These are phyloP conservation scores for Choristoneura fumiferana DNA, from an alignment of 1,140 invertebrate genomes.

Conservation along the genomic window DNA sequence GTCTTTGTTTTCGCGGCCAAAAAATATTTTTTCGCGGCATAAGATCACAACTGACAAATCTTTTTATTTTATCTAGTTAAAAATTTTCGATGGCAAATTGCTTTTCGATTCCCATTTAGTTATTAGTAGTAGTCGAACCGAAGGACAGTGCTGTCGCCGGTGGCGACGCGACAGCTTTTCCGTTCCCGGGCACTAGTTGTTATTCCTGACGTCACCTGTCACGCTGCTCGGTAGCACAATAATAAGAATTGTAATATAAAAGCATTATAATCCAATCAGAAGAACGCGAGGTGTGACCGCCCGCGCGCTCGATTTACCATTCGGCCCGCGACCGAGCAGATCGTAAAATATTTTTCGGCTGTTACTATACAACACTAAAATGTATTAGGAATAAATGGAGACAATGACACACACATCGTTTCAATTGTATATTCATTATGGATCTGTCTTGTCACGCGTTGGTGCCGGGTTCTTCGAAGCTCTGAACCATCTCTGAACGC, in stretches of 20 bases:
- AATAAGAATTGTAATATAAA: slow-evolving; percentile 74
- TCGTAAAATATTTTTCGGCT: slow-evolving; percentile 69
- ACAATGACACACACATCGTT: slow-evolving; percentile 41
- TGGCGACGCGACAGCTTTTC: slow-evolving; percentile 33
- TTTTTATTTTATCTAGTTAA: no score
- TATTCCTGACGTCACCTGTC: slow-evolving; percentile 59
- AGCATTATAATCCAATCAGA: slow-evolving; percentile 74
- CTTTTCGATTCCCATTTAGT: no score
- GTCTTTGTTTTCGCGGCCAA: no score
- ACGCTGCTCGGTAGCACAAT: slow-evolving; percentile 55
- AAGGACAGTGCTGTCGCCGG: no score
- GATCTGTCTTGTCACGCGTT: no score
- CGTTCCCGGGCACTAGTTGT: slow-evolving; percentile 51
- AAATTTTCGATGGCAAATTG: no score
- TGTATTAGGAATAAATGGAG: slow-evolving; percentile 50
- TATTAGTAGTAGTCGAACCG: no score
- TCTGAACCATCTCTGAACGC: background rate
- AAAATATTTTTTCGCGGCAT: no score
- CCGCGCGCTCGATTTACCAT: slow-evolving; percentile 61
- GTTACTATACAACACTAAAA: slow-evolving; percentile 40
- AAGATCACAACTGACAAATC: no score
- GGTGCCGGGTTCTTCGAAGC: no score
- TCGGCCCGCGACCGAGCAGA: slow-evolving; percentile 43
- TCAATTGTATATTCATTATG: slow-evolving; percentile 24
- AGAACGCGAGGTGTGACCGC: slow-evolving; percentile 60